Percentiles rank a stretch among this genome's conserved stretches.
These are phyloP conservation scores for Thunnus thynnus DNA, from an alignment of 2,113 vertebrate genomes.

Conservation along the genomic window DNA sequence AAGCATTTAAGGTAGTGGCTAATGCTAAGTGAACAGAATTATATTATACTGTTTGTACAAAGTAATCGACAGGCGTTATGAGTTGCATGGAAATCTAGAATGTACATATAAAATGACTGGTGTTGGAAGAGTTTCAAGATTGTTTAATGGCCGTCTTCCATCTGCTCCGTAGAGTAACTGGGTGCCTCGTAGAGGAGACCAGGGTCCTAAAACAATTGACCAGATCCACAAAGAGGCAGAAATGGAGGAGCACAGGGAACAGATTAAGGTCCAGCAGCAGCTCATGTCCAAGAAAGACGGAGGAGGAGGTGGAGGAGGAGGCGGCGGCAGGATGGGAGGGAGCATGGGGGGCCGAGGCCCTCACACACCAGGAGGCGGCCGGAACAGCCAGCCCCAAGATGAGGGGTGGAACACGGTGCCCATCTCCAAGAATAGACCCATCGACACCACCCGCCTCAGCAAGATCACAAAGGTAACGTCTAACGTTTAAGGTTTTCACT, in stretches of 20 bases:
- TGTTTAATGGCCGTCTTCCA: not conserved
- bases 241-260: conserved; percentile 94
- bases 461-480: conserved; percentile 95
- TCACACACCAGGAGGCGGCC: conserved; percentile 75
- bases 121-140: not conserved
- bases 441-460: conserved; percentile 92
- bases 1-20: not conserved
- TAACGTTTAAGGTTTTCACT: not conserved
- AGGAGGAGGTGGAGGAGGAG: conserved; percentile 84
- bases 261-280: conserved; percentile 95
- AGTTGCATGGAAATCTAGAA: not conserved
- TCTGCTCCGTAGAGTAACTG: conserved; percentile 88
- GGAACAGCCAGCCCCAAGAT: conserved; percentile 87
- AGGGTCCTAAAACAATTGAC: conserved; percentile 97
- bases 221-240: conserved; percentile 99
- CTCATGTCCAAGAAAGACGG: conserved; percentile 91
- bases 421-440: conserved; percentile 93
- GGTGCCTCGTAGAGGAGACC: conserved; percentile 96
- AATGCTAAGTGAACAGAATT: not conserved
- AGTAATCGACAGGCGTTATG: not conserved
- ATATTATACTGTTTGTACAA: not conserved
- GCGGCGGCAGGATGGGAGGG: conserved; percentile 72
- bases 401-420: conserved; percentile 98
- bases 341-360: conserved; percentile 77
- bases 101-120: not conserved